These are phyloP conservation scores for Cybosia mesomella DNA, from an alignment of 2,888 invertebrate species.

Conservation along the genomic window DNA sequence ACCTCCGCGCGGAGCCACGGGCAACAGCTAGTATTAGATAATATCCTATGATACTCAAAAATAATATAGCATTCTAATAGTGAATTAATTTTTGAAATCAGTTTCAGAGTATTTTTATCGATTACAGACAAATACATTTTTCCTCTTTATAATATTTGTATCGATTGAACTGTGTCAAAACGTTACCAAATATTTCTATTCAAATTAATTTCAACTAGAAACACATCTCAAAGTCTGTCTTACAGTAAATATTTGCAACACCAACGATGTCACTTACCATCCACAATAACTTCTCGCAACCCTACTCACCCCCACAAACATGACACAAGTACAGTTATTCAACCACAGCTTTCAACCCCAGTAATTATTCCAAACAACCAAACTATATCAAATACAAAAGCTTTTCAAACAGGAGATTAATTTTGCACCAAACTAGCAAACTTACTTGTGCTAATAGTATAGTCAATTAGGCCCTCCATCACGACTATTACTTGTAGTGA, in stretches of 20 bases:
- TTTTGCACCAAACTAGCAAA: constrained; percentile 52
- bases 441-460: constrained; percentile 47
- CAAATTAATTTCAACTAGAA: not conserved
- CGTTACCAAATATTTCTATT: too few species aligned
- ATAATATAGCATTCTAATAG: too few species aligned
- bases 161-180: too few species aligned
- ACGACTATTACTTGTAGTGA: constrained; percentile 49
- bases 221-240: not conserved
- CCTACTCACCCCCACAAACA: constrained; percentile 18
- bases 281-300: constrained; percentile 22
- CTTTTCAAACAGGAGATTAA: constrained; percentile 56
- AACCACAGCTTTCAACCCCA: not conserved
- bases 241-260: constrained; percentile 12
- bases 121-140: too few species aligned
- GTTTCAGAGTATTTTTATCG: too few species aligned
- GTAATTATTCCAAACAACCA: constrained; percentile 30
- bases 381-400: constrained; percentile 39
- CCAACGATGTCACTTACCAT: constrained; percentile 10
- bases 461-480: constrained; percentile 54
- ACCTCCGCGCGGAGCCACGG: too few species aligned
- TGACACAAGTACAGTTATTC: not conserved
- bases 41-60: too few species aligned
- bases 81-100: too few species aligned
- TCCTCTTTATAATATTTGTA: too few species aligned
- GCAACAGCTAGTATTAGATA: too few species aligned